Evolutionary conservation across 2,113 vertebrate species (phyloP), one percentile per base, ranked within the genome.

Genomic region (Ellobius talpinus): DNA sequence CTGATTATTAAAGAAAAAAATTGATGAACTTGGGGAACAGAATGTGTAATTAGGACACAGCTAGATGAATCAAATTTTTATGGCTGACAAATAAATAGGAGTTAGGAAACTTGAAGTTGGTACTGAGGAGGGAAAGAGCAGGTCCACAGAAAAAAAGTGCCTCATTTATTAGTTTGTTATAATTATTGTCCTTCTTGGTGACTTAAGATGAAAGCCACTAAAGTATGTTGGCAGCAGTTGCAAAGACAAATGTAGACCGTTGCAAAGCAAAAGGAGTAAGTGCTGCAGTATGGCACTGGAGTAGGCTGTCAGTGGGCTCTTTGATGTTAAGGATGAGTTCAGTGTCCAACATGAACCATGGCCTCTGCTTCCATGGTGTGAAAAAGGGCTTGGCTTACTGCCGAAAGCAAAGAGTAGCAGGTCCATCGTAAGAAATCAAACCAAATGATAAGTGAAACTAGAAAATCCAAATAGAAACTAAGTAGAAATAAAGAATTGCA

Each of bases 21-120:
- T n/a, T 68, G 29, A 26, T 92, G 52, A 81, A 55, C 58, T 96
- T 94, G 45, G 16, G 12, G 2, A 90, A 90, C 58, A 26, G 26
- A 77, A 5, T 12, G 23, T 96, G 90, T 90, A 93, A 90, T 96
- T 95, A 89, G 42, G 93, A 47, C 55, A 91, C 6, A 93, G 23
- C 50, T 93, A 92, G n/a, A 93, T 33, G 93, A 93, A 78, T 21
- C n/a, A 90, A 31, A 92, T 84, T 89, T 94, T 94, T 86, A 85
- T 73, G 21, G 4, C 85, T 77, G 73, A 92, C 36, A 68, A 97
- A 79, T 61, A 86, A 84, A 89, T 87, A 7, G 4, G 52, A 85
- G 26, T 91, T 93, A 79, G 72, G 90, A 94, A 92, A 13, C 58
- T 88, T 92, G 36, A 42, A 86, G 66, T 21, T 95, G 47, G 26